phyloP scores from a whole-genome alignment of 2,113 vertebrate genomes.

The Columba livia region DNA sequence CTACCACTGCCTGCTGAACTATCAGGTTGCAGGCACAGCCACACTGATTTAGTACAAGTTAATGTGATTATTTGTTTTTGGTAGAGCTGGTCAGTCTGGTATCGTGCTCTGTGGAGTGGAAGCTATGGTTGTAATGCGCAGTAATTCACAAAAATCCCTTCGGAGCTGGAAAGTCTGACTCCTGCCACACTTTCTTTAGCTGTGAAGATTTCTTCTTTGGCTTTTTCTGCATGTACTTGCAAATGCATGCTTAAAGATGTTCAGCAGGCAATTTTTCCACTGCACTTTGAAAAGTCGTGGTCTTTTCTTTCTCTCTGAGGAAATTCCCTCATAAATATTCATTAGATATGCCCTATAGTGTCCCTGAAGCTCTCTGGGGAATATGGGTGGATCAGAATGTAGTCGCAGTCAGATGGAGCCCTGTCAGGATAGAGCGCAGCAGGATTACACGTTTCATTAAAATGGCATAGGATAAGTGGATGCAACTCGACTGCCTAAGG shows the following conservation, averaged over 20 bases:
- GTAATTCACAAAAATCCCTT: neutral
- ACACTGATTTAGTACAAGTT: neutral
- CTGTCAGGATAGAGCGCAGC: neutral
- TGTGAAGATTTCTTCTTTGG: neutral
- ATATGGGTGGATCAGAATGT: neutral
- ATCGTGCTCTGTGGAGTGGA: neutral
- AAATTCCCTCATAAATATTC: neutral
- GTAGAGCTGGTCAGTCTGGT: neutral
- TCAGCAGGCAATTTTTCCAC: neutral
- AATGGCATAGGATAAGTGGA: accelerated
- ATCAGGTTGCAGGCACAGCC: neutral
- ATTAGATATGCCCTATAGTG: neutral
- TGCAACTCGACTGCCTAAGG: accelerated
- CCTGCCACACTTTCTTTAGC: neutral
- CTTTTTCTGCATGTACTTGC: neutral
- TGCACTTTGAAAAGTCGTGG: neutral
- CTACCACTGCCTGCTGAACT: neutral
- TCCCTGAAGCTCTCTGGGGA: neutral
- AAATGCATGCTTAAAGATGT: neutral
- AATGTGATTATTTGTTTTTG: neutral
- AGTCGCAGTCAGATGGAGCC: neutral
- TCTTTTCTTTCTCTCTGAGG: neutral
- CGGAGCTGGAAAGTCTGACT: neutral
- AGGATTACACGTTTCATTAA: neutral
- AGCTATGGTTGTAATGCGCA: neutral